A percentile compares a stretch with the other conserved stretches of the same genome.
phyloP scores from a whole-genome alignment of 1,140 invertebrate genomes.

The Platyscapa corneri region DNA sequence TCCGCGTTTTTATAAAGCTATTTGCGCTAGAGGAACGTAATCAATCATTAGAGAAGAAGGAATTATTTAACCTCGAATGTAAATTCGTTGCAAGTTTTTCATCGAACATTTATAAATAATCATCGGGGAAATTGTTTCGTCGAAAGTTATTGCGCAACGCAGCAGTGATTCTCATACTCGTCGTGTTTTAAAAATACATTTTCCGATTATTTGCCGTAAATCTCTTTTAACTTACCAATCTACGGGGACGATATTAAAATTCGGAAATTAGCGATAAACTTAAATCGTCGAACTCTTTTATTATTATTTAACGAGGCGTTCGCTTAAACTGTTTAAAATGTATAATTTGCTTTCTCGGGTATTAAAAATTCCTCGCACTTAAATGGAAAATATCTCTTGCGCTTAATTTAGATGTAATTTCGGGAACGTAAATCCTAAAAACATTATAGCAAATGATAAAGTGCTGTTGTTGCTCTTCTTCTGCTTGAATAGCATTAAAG shows the following conservation, averaged over 20 bases:
- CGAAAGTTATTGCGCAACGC: not conserved
- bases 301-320: not conserved
- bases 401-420: not conserved
- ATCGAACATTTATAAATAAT: not conserved
- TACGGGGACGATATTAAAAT: not conserved
- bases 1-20: constrained; percentile 36
- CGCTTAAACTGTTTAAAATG: not conserved
- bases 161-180: not conserved
- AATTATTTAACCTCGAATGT: not conserved
- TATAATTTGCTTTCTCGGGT: not conserved
- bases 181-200: no score
- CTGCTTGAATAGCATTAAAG: not conserved
- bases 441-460: not conserved
- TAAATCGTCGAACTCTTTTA: not conserved
- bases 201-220: no score
- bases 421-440: not conserved
- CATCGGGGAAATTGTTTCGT: not conserved
- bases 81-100: not conserved
- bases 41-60: constrained; percentile 36
- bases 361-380: not conserved
- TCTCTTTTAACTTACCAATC: not conserved
- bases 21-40: constrained; percentile 9
- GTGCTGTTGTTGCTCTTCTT: not conserved
- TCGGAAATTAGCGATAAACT: not conserved
- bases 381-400: not conserved